These are phyloP conservation scores for Gavia stellata DNA, from an alignment of 2,113 vertebrate species.

Conservation along the genomic window DNA sequence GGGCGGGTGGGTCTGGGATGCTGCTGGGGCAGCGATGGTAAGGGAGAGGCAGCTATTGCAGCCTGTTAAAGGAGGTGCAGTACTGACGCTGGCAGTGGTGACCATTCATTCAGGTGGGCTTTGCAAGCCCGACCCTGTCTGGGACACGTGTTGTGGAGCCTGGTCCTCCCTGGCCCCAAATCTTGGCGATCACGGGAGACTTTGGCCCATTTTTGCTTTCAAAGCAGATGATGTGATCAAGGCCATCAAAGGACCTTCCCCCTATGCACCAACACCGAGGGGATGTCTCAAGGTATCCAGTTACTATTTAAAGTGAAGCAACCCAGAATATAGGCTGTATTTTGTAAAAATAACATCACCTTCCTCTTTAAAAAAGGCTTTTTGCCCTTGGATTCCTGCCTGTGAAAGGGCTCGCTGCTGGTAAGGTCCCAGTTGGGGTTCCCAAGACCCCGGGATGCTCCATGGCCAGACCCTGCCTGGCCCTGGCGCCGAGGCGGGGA, in stretches of 20 bases:
- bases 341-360: background rate
- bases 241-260: background rate
- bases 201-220: background rate
- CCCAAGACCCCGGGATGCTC: background rate
- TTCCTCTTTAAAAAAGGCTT: background rate
- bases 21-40: no score
- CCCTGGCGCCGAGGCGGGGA: background rate
- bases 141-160: background rate
- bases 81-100: accelerated
- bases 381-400: background rate
- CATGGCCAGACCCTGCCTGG: background rate
- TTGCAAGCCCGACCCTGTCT: background rate
- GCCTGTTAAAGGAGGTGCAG: background rate
- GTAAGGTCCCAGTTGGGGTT: accelerated
- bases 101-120: background rate
- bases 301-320: background rate
- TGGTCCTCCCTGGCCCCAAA: background rate
- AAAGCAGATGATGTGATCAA: background rate
- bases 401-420: background rate
- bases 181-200: accelerated
- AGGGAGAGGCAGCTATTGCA: background rate
- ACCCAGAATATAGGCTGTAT: background rate
- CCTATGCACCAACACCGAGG: accelerated
- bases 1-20: background rate
- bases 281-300: background rate